Evolutionary conservation across 2,797 vertebrate genomes (phyloP), one percentile per base, ranked within the genome.

Genomic region (Urophycis tenuis): DNA sequence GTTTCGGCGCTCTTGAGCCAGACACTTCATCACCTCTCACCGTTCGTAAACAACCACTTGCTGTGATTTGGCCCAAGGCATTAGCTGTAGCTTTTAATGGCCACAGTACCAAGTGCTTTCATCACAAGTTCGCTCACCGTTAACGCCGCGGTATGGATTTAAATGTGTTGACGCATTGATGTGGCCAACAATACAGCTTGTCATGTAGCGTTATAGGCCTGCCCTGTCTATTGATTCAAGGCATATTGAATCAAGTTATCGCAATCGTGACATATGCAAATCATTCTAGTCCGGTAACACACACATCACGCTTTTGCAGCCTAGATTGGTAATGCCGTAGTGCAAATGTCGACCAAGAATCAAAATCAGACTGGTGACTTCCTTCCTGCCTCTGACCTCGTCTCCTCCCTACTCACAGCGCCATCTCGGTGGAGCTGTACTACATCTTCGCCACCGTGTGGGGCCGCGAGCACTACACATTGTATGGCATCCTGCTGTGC

Each of bases 401-500:
- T 76, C 71, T 45, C 64, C 75, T 74, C 72, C n/a, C 45, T n/a
- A 15, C 31, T 10, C 71, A n/a, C n/a, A 98, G 96, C 85, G 96
- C 96, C 88, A 97, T 98, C 87, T 98, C 96, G 0, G 96, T 98
- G 86, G 96, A 98, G 88, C 92, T 98, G 35, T 97, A 98, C 91
- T 98, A 98, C 92, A 97, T 98, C 82, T 98, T 98, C 30, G 96
- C 96, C 83, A 98, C 96, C 0, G 95, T 96, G n/a, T 98, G 96
- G 96, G 96, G 96, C 74, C 91, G 96, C 30, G 96, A 98, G 84
- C 95, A 96, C 86, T 98, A 98, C 92, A 96, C 96, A 0, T 88
- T 98, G 5, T 97, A 97, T 0, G 96, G 96, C 73, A 96, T 98
- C 88, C 93, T 98, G 87, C 93, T 97, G 81, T 96, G 96, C 0